Conservation (phyloP, 2,888 invertebrate genomes). For the Athetis lepigone region DNA sequence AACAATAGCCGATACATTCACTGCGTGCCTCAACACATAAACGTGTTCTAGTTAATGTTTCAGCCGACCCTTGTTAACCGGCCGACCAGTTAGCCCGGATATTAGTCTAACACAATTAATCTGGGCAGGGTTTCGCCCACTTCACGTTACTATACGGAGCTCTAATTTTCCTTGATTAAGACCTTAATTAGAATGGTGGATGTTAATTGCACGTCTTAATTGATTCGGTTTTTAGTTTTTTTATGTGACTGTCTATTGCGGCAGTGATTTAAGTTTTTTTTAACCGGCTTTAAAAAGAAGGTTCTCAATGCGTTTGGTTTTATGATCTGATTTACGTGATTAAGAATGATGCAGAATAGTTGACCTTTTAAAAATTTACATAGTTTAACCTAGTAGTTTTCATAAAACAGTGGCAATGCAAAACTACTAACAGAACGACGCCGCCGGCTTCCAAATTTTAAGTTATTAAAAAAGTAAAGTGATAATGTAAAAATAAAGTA, state of each 20-base stretch:
- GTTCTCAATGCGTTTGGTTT: no score
- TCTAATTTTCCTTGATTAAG: slow-evolving; percentile 54
- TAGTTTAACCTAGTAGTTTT: no score
- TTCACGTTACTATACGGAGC: slow-evolving; percentile 41
- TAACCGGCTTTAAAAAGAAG: no score
- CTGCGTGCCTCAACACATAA: slow-evolving; percentile 16
- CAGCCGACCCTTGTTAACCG: slow-evolving; percentile 53
- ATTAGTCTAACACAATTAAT: slow-evolving; percentile 68
- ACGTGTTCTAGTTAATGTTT: slow-evolving; percentile 39
- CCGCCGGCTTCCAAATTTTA: no score
- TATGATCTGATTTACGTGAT: no score
- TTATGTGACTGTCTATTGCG: neutral
- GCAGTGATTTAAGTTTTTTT: no score
- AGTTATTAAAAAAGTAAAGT: no score
- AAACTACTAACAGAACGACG: no score
- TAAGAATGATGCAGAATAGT: no score
- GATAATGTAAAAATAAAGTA: no score
- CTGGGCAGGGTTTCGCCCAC: slow-evolving; percentile 48
- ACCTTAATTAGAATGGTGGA: slow-evolving; percentile 40
- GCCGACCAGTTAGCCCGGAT: slow-evolving; percentile 61
- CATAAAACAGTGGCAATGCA: no score
- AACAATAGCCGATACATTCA: slow-evolving; percentile 2
- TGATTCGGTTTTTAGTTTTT: slow-evolving; percentile 15
- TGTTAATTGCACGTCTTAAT: slow-evolving; percentile 39
- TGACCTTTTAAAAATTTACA: no score